Conservation (phyloP, 2,888 invertebrate genomes). For the Chrysomela aeneicollis region DNA sequence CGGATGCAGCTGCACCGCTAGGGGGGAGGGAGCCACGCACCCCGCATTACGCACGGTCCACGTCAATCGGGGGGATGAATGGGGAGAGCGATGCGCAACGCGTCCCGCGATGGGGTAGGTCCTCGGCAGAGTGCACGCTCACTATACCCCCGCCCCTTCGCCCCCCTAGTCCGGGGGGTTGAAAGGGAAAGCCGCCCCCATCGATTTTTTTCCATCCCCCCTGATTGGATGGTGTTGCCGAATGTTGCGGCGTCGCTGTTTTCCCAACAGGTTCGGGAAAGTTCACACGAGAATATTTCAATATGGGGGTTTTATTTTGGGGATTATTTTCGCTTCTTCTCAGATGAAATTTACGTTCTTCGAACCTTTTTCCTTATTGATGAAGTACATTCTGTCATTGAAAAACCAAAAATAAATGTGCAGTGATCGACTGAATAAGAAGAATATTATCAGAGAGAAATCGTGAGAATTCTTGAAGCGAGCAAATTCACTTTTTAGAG, state of each 20-base stretch:
- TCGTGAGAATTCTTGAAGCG: no score
- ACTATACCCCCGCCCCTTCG: no score
- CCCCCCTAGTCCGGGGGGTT: not conserved
- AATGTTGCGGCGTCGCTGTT: not conserved
- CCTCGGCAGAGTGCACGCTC: conserved; percentile 20
- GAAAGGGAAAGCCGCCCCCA: conserved; percentile 6
- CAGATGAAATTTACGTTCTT: no score
- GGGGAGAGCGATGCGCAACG: conserved; percentile 35
- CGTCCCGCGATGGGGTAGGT: conserved; percentile 40
- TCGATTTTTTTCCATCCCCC: not conserved
- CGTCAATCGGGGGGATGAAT: conserved; percentile 13
- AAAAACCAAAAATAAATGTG: no score
- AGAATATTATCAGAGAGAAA: no score
- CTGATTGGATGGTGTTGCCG: not conserved
- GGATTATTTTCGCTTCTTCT: no score
- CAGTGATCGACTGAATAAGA: no score
- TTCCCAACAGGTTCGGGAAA: not conserved
- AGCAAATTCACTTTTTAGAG: no score
- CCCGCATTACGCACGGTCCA: conserved; percentile 33
- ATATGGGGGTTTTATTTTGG: no score
- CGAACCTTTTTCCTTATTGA: no score
- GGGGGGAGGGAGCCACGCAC: conserved; percentile 15
- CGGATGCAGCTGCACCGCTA: not conserved
- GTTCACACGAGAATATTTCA: no score
- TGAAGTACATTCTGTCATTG: no score